A percentile compares a stretch with the other conserved stretches of the same genome.
Evolutionary conservation across 2,888 invertebrate species (phyloP).

Genomic region (Glaucopsyche alexis): DNA sequence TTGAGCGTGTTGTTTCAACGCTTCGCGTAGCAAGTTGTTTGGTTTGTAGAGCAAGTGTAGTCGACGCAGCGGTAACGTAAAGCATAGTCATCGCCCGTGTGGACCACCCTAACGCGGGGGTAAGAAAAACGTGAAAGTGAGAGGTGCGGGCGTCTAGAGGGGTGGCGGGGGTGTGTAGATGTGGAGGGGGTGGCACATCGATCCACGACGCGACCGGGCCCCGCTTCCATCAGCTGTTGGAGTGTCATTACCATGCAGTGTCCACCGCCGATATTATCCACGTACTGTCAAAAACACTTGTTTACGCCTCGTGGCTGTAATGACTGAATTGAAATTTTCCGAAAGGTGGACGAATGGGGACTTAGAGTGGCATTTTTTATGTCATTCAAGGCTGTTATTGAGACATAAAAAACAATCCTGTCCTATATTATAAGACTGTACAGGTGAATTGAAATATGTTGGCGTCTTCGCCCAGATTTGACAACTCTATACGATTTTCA

Average conservation of each 20-base stretch:
- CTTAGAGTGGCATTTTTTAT: neutral
- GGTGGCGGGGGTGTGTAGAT: constrained; percentile 41
- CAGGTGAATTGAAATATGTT: too few species aligned
- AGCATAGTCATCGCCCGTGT: neutral
- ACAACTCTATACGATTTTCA: too few species aligned
- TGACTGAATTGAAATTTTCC: neutral
- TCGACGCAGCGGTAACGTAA: neutral
- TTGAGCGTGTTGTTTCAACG: too few species aligned
- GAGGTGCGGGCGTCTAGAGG: constrained; percentile 55
- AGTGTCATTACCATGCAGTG: constrained; percentile 43
- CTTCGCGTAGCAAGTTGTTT: too few species aligned
- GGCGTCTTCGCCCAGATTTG: too few species aligned
- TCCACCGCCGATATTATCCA: constrained; percentile 28
- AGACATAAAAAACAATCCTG: too few species aligned
- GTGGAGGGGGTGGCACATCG: constrained; percentile 67
- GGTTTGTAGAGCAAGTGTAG: neutral
- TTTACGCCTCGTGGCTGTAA: neutral
- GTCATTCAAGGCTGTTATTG: too few species aligned
- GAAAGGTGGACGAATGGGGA: neutral
- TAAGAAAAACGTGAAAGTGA: constrained; percentile 74
- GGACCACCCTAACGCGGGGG: constrained; percentile 47
- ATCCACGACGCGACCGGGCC: constrained; percentile 55
- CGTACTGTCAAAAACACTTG: constrained; percentile 5
- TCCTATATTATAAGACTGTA: too few species aligned
- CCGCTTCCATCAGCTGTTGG: constrained; percentile 70